Evolutionary conservation across 92 coral and sea anemone species (phyloP).

Genomic region (Actinostola sp.): DNA sequence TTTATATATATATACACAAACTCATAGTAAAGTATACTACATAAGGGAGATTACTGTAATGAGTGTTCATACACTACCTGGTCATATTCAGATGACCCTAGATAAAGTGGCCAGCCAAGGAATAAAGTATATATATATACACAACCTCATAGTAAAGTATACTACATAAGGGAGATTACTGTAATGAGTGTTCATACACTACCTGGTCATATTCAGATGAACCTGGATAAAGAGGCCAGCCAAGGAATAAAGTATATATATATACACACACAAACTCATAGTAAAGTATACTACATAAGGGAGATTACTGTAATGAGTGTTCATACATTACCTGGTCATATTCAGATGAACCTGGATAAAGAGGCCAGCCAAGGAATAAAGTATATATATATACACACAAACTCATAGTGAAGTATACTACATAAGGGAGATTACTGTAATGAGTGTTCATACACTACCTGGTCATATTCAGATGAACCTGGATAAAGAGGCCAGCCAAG

Average conservation of each 20-base stretch:
- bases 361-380: slow-evolving; percentile 93
- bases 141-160: too few relatives aligned
- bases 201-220: slow-evolving; percentile 99
- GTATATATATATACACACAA: background rate
- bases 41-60: too few relatives aligned
- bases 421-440: background rate
- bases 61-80: slow-evolving; percentile 59
- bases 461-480: slow-evolving; percentile 98
- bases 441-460: slow-evolving; percentile 51
- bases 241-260: slow-evolving; percentile 57
- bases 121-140: slow-evolving; percentile 30
- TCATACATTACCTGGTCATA: slow-evolving; percentile 81
- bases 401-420: background rate
- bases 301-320: background rate
- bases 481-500: slow-evolving; percentile 99
- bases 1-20: background rate
- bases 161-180: too few relatives aligned
- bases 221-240: slow-evolving; percentile 98
- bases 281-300: too few relatives aligned
- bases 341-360: slow-evolving; percentile 96
- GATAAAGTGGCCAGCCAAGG: slow-evolving; percentile 96
- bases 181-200: background rate
- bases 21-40: too few relatives aligned
- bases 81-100: slow-evolving; percentile 96
- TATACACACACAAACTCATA: too few relatives aligned